Evolutionary conservation across 2,113 vertebrate genomes (phyloP).

Genomic region (Cygnus atratus): DNA sequence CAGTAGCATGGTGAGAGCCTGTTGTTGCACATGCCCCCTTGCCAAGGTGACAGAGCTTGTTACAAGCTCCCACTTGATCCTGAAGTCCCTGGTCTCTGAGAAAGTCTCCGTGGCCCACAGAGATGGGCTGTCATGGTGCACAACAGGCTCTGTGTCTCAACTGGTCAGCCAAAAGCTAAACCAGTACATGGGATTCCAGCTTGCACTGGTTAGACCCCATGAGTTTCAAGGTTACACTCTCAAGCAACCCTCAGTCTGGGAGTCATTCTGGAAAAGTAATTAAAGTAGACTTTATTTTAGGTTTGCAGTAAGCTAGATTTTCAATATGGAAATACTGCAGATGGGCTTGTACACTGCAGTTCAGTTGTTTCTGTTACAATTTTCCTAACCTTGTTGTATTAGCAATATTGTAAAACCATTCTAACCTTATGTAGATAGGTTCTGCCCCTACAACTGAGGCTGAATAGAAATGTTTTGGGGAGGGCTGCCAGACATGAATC

Average conservation of each 20-base stretch:
- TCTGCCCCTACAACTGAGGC: background rate
- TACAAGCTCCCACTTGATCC: background rate
- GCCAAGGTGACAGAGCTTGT: background rate
- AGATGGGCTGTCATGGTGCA: background rate
- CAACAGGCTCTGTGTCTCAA: background rate
- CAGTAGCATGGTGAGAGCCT: background rate
- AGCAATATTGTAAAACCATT: background rate
- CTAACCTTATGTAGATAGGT: rapidly evolving
- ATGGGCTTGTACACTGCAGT: background rate
- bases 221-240: background rate
- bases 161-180: background rate
- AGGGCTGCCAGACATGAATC: background rate
- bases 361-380: background rate
- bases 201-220: background rate
- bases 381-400: background rate
- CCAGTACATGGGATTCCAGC: background rate
- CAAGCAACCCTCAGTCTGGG: background rate
- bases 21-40: background rate
- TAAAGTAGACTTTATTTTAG: background rate
- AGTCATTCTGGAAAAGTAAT: background rate
- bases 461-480: background rate
- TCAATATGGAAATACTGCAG: rapidly evolving
- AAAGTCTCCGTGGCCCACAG: background rate
- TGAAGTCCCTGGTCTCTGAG: background rate
- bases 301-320: background rate